Conservation (phyloP, 2,888 invertebrate species). For the Ectemnius continuus region DNA sequence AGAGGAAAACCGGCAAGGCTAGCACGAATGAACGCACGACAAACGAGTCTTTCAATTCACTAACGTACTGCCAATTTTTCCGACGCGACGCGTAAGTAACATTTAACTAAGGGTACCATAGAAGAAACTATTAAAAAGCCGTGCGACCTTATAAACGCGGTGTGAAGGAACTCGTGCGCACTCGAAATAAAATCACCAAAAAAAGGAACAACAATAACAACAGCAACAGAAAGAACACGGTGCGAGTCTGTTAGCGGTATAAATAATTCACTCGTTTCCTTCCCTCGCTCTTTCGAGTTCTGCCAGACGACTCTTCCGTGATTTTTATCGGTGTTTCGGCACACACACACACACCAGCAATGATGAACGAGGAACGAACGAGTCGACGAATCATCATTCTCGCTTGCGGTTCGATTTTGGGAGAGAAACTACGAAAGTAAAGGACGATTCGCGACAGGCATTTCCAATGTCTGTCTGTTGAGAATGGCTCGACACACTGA, state of each 20-base stretch:
- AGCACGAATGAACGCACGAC: conserved; percentile 26
- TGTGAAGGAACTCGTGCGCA: not conserved
- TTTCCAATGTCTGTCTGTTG: not conserved
- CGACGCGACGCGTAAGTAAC: conserved; percentile 60
- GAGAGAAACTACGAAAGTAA: conserved; percentile 2
- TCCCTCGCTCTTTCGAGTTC: conserved; percentile 31
- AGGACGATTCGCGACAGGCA: not conserved
- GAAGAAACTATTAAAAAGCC: conserved; percentile 7
- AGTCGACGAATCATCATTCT: not conserved
- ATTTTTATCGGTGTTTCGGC: conserved; percentile 4
- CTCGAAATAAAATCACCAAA: not conserved
- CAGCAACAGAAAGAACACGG: not conserved
- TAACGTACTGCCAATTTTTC: conserved; percentile 73
- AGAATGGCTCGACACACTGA: not conserved
- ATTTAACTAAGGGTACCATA: conserved; percentile 41
- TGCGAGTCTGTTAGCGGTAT: too few relatives aligned
- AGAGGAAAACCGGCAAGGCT: conserved; percentile 21
- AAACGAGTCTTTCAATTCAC: conserved; percentile 72
- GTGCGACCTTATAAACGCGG: conserved; percentile 13
- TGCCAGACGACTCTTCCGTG: conserved; percentile 18
- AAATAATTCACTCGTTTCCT: conserved; percentile 29
- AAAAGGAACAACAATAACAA: not conserved
- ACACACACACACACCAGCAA: not conserved
- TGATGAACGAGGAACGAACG: not conserved
- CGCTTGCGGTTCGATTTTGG: not conserved